These are phyloP conservation scores for Drosophila nasuta DNA, from an alignment of 1,140 invertebrate genomes.

Conservation along the genomic window DNA sequence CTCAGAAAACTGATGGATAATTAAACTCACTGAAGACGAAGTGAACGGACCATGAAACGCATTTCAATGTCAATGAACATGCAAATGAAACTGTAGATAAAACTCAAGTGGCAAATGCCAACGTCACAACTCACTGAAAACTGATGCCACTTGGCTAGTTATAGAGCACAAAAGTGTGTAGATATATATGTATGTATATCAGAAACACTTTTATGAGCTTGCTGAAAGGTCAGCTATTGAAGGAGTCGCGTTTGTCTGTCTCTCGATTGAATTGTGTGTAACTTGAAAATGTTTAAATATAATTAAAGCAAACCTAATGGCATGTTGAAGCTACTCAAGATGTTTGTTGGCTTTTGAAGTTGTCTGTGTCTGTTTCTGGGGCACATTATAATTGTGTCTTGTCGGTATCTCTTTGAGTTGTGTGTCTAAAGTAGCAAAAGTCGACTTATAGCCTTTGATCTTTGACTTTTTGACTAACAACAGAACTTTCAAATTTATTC, in stretches of 20 bases:
- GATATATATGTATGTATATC: neutral
- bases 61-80: slow-evolving; percentile 78
- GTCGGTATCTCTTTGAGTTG: slow-evolving; percentile 45
- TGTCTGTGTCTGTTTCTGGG: slow-evolving; percentile 7
- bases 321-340: slow-evolving; percentile 46
- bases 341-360: slow-evolving; percentile 64
- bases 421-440: slow-evolving; percentile 27
- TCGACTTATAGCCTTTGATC: slow-evolving; percentile 62
- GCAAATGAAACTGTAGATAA: slow-evolving; percentile 57
- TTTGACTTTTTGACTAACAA: slow-evolving; percentile 31
- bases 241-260: neutral
- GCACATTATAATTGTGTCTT: slow-evolving; percentile 44
- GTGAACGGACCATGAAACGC: slow-evolving; percentile 79
- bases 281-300: slow-evolving; percentile 67
- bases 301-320: slow-evolving; percentile 59
- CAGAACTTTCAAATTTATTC: slow-evolving; percentile 29
- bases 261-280: slow-evolving; percentile 72
- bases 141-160: slow-evolving; percentile 19
- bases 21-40: slow-evolving; percentile 62
- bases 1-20: slow-evolving; percentile 42
- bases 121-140: slow-evolving; percentile 27
- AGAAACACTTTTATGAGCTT: slow-evolving; percentile 13
- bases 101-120: slow-evolving; percentile 22
- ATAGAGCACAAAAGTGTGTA: slow-evolving; percentile 1
- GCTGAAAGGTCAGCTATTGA: slow-evolving; percentile 55